Percentiles rank a stretch among this genome's conserved stretches.
phyloP scores from a whole-genome alignment of 2,797 vertebrate species.

The Poeciliopsis presidionis region DNA sequence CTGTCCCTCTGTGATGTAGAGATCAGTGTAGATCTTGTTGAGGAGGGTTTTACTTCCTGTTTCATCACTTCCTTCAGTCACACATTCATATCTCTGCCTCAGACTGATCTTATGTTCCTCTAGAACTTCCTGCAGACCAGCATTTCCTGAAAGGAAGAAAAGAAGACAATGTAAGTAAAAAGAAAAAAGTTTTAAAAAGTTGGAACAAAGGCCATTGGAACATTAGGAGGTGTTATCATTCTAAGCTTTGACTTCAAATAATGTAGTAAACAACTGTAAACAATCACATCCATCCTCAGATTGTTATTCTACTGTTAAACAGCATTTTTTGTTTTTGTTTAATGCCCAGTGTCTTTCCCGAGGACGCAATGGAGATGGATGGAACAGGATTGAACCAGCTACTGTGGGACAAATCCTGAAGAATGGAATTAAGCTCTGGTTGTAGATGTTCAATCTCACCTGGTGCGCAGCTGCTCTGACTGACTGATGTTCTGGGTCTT shows the following conservation, averaged over 20 bases:
- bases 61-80: neutral
- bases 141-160: neutral
- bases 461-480: neutral
- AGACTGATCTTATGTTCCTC: neutral
- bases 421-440: neutral
- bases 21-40: neutral
- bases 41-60: neutral
- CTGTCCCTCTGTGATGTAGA: too few relatives aligned
- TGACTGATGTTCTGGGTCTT: neutral
- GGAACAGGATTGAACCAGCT: neutral
- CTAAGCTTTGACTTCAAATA: neutral
- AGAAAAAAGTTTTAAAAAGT: neutral
- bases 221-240: neutral
- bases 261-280: neutral
- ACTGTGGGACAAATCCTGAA: too few relatives aligned
- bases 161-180: neutral
- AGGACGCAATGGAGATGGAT: neutral
- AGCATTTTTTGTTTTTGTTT: too few relatives aligned
- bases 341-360: too few relatives aligned
- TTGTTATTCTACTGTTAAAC: too few relatives aligned
- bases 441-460: neutral
- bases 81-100: neutral
- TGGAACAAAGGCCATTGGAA: neutral
- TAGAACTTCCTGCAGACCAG: neutral
- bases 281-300: neutral